A percentile compares a stretch with the other conserved stretches of the same genome.
Evolutionary conservation across 2,113 vertebrate species (phyloP).

Genomic region (Falco punctatus): DNA sequence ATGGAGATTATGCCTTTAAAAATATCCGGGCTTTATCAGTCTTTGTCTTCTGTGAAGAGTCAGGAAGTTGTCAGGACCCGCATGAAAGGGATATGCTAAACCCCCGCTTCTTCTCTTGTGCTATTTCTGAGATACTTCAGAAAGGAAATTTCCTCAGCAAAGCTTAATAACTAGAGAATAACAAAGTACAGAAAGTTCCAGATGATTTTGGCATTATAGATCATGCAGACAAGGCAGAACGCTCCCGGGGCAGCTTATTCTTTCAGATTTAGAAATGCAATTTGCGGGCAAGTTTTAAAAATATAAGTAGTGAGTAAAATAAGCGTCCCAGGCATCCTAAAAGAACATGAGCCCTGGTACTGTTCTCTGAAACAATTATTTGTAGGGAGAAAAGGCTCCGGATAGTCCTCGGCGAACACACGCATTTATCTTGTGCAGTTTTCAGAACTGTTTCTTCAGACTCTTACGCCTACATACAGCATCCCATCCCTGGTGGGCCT

Average conservation of each 20-base stretch:
- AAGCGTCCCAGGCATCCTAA: neutral
- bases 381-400: neutral
- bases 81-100: slow-evolving; percentile 2
- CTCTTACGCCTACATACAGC: neutral
- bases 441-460: neutral
- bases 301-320: neutral
- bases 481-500: neutral
- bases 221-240: neutral
- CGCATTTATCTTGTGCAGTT: accelerated
- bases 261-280: neutral
- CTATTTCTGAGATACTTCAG: slow-evolving; percentile 14
- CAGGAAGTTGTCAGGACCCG: neutral
- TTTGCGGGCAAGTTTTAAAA: neutral
- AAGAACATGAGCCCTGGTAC: neutral
- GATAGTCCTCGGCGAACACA: neutral
- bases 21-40: neutral
- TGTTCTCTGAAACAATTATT: neutral
- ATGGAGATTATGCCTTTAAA: neutral
- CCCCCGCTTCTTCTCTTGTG: neutral
- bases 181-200: neutral
- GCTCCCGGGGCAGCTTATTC: neutral
- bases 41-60: neutral
- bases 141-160: neutral
- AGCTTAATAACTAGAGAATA: neutral
- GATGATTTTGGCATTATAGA: neutral